Conservation (phyloP, 2,888 invertebrate species). For the Eueremaeus valkanovi region DNA sequence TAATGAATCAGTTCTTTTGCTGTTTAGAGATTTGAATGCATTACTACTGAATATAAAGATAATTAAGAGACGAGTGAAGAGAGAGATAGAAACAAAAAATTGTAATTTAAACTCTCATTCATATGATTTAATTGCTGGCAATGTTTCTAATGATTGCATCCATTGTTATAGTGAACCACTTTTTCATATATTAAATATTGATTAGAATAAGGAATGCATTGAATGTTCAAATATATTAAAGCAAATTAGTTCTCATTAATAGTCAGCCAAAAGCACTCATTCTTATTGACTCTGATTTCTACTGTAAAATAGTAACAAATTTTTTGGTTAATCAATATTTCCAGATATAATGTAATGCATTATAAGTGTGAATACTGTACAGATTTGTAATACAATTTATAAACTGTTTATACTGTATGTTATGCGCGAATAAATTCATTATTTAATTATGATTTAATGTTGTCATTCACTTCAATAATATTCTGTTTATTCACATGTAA, state of each 20-base stretch:
- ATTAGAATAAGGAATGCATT: background rate
- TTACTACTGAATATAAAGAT: too few species aligned
- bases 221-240: background rate
- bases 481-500: too few species aligned
- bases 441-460: background rate
- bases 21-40: too few species aligned
- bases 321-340: background rate
- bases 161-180: background rate
- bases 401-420: background rate
- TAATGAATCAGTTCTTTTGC: too few species aligned
- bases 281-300: background rate
- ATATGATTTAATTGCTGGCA: background rate
- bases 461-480: background rate
- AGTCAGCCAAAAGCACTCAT: background rate
- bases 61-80: background rate
- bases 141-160: background rate
- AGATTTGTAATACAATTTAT: too few species aligned
- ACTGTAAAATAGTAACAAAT: background rate
- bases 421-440: background rate
- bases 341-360: background rate
- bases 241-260: constrained; percentile 5
- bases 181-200: background rate
- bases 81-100: background rate
- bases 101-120: background rate
- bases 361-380: background rate